Evolutionary conservation across 2,888 invertebrate genomes (phyloP).

Genomic region (Macrosiphum euphorbiae): DNA sequence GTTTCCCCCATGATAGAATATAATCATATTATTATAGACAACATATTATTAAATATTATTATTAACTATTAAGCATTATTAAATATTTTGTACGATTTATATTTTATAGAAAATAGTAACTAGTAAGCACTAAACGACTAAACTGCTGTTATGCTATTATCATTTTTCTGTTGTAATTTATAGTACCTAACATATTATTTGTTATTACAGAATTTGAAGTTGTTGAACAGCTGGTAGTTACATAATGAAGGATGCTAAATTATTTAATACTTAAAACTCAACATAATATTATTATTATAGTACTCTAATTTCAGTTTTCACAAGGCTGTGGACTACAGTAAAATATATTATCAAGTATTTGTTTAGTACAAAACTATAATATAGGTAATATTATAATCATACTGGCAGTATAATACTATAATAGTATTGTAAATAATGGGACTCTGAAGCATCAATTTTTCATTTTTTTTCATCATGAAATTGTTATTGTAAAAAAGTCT

Average conservation of each 20-base stretch:
- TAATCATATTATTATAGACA: no score
- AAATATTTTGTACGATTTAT: no score
- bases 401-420: not conserved
- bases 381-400: no score
- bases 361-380: no score
- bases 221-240: not conserved
- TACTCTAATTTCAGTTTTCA: not conserved
- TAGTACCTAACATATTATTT: no score
- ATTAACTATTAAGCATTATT: no score
- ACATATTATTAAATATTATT: no score
- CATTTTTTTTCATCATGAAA: not conserved
- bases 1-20: no score
- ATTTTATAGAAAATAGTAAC: not conserved
- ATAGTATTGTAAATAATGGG: not conserved
- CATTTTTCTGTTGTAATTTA: not conserved
- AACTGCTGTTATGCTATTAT: not conserved
- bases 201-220: no score
- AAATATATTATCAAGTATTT: not conserved
- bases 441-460: not conserved
- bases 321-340: not conserved
- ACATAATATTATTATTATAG: not conserved
- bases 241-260: not conserved
- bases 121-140: not conserved
- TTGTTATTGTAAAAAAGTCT: not conserved
- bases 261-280: not conserved